A percentile compares a stretch with the other conserved stretches of the same genome.
Conservation (phyloP, 37 sponge, comb jelly and placozoan genomes). For the Cliona cf. orientalis region DNA sequence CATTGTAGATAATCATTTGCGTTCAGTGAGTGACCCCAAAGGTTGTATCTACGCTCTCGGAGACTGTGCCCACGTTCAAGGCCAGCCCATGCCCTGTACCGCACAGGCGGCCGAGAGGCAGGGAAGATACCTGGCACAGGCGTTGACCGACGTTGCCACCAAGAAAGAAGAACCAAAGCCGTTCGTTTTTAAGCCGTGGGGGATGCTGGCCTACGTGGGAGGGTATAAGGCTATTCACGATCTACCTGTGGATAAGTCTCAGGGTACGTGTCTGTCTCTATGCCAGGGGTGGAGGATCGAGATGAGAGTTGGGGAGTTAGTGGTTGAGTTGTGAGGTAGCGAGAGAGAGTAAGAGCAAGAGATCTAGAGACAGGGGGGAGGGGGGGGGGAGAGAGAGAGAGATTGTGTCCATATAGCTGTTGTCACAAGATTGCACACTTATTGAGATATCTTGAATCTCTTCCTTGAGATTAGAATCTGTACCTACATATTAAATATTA, state of each 20-base stretch:
- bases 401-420: too few relatives aligned
- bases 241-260: constrained; percentile 67
- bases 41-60: constrained; percentile 80
- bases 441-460: too few relatives aligned
- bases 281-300: too few relatives aligned
- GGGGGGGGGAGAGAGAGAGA: too few relatives aligned
- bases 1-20: constrained; percentile 62
- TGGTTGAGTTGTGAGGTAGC: too few relatives aligned
- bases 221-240: constrained; percentile 82
- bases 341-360: too few relatives aligned
- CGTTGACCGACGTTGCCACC: constrained; percentile 31
- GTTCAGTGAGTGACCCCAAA: constrained; percentile 35
- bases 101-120: constrained; percentile 86
- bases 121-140: constrained; percentile 79
- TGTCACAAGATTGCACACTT: too few relatives aligned
- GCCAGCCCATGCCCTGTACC: constrained; percentile 74
- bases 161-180: constrained; percentile 24
- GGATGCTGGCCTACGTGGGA: constrained; percentile 93
- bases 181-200: constrained; percentile 67
- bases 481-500: too few relatives aligned
- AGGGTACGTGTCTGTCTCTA: constrained; percentile 50
- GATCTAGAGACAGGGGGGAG: too few relatives aligned
- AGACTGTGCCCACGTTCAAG: constrained; percentile 75
- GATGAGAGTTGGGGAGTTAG: too few relatives aligned
- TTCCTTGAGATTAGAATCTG: too few relatives aligned